Conservation (phyloP, 2,113 vertebrate genomes). For the Urocitellus parryii region DNA sequence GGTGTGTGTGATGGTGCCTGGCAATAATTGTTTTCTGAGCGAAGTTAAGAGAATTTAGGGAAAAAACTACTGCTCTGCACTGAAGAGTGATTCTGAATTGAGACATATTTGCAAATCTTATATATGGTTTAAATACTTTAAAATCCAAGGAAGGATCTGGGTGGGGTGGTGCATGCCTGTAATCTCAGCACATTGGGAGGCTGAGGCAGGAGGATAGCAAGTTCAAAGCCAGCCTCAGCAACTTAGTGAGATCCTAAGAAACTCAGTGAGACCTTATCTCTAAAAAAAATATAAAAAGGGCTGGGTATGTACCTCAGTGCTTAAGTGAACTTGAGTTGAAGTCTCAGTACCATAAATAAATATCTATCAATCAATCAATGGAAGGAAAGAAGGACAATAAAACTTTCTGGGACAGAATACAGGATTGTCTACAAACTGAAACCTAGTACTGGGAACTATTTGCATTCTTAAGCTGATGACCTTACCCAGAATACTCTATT, state of each 20-base stretch:
- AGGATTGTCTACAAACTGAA: neutral
- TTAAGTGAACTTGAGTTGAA: too few species aligned
- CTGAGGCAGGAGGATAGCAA: too few species aligned
- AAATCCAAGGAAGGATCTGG: neutral
- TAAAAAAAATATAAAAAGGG: too few species aligned
- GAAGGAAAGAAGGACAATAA: neutral
- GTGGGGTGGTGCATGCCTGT: too few species aligned
- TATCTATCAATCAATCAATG: too few species aligned
- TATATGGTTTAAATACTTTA: neutral
- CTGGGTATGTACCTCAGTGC: too few species aligned
- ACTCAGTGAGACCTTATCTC: too few species aligned
- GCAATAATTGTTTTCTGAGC: neutral
- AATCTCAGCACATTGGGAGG: too few species aligned
- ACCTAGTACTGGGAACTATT: neutral
- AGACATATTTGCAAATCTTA: neutral
- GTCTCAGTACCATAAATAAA: too few species aligned
- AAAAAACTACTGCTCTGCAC: constrained; percentile 1
- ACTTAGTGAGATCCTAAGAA: too few species aligned
- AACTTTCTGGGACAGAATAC: neutral
- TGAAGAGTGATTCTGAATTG: neutral
- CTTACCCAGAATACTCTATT: neutral
- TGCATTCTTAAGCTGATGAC: neutral
- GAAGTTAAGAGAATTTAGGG: neutral
- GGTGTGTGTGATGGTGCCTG: too few species aligned
- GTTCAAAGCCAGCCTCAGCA: too few species aligned